These are phyloP conservation scores for Agriopis marginaria DNA, from an alignment of 2,888 invertebrate species.

Conservation along the genomic window DNA sequence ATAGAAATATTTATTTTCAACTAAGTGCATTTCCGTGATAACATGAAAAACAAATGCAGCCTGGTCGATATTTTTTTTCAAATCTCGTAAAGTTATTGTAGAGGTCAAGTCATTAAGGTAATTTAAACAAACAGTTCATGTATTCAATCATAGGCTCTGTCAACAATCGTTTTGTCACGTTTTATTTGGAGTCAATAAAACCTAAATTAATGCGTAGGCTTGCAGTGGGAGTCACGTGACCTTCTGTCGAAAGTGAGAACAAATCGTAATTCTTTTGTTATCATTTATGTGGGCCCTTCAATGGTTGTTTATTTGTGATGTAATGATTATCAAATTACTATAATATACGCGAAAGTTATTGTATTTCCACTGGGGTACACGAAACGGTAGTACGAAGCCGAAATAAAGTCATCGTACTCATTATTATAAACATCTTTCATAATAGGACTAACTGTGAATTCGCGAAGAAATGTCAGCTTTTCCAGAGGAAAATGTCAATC, in stretches of 20 bases:
- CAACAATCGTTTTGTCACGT: constrained; percentile 43
- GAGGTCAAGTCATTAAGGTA: constrained; percentile 8
- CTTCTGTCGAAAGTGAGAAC: constrained; percentile 71
- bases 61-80: background rate
- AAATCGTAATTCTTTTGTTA: constrained; percentile 58
- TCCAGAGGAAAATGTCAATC: no score
- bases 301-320: constrained; percentile 28
- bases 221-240: constrained; percentile 62
- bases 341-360: constrained; percentile 13
- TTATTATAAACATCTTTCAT: no score
- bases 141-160: constrained; percentile 21
- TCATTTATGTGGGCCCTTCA: constrained; percentile 55
- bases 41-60: no score
- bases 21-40: no score
- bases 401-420: no score
- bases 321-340: constrained; percentile 2
- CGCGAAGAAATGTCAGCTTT: no score
- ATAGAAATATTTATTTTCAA: no score
- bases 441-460: no score
- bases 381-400: no score
- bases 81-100: background rate
- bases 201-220: constrained; percentile 59
- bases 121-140: constrained; percentile 6
- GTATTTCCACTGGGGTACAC: background rate
- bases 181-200: constrained; percentile 48